A percentile compares a stretch with the other conserved stretches of the same genome.
Conservation (phyloP, 1,140 invertebrate species). For the Drosophila ohnishii region DNA sequence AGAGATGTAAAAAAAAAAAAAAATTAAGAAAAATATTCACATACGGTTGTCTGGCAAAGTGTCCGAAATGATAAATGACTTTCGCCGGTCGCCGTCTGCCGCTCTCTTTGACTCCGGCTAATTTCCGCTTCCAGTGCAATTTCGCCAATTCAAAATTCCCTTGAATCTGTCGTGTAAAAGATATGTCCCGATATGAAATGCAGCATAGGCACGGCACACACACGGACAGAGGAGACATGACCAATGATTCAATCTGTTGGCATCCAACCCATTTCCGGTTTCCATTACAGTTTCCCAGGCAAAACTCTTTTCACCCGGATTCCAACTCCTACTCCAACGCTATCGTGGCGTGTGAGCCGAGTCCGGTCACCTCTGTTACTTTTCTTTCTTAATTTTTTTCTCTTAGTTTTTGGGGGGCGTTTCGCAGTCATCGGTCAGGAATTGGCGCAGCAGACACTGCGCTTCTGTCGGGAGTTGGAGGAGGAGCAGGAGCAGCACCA, state of each 20-base stretch:
- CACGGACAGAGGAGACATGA: conserved; percentile 25
- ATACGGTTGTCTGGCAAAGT: conserved; percentile 16
- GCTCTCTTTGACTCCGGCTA: conserved; percentile 48
- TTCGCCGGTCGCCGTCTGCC: conserved; percentile 22
- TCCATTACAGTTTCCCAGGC: conserved; percentile 61
- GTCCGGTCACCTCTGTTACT: conserved; percentile 31
- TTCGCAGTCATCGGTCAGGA: conserved; percentile 71
- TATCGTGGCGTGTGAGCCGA: not conserved
- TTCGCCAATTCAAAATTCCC: conserved; percentile 71
- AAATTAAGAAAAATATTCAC: conserved; percentile 24
- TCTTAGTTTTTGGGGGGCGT: conserved; percentile 57
- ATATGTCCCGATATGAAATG: conserved; percentile 59
- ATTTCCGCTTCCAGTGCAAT: conserved; percentile 69
- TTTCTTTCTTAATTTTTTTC: conserved; percentile 11
- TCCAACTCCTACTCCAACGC: conserved; percentile 4
- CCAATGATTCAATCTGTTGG: conserved; percentile 81
- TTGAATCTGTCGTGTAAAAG: conserved; percentile 69
- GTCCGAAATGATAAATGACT: conserved; percentile 67
- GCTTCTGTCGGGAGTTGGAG: conserved; percentile 44
- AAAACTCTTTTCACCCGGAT: conserved; percentile 22
- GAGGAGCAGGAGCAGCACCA: not conserved
- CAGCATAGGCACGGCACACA: conserved; percentile 28
- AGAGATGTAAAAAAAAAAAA: not conserved
- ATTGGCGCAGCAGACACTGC: conserved; percentile 62
- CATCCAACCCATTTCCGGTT: conserved; percentile 80